These are phyloP conservation scores for Paramormyrops kingsleyae DNA, from an alignment of 2,113 vertebrate species.

Conservation along the genomic window DNA sequence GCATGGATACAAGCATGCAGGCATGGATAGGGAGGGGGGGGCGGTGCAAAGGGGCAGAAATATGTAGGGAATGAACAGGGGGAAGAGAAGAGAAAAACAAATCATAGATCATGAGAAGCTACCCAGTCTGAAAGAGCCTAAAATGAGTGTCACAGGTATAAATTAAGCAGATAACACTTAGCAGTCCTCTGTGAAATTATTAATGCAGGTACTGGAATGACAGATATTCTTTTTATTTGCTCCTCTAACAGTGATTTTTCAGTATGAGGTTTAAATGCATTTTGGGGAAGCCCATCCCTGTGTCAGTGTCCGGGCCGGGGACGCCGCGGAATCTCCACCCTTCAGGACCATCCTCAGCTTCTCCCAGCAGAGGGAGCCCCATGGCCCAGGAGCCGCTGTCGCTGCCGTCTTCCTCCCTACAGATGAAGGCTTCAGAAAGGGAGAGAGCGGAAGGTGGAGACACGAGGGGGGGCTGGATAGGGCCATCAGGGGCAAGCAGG, in stretches of 20 bases:
- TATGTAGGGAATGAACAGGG: neutral
- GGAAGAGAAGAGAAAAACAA: neutral
- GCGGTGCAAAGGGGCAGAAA: neutral
- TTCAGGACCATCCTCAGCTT: neutral
- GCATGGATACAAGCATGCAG: neutral
- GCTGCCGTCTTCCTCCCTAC: neutral
- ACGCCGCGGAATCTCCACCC: neutral
- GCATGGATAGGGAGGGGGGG: neutral
- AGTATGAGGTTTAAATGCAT: neutral
- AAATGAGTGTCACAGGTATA: neutral
- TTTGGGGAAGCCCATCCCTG: neutral
- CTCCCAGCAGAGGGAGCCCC: neutral
- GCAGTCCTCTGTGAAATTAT: neutral
- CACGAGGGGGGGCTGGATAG: constrained; percentile 21
- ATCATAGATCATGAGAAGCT: neutral
- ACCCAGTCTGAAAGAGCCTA: neutral
- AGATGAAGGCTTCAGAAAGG: neutral
- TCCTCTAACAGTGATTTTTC: neutral
- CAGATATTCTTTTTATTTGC: neutral
- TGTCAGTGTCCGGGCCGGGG: neutral
- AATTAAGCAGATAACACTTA: neutral
- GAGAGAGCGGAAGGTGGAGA: neutral
- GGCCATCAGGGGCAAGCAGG: constrained; percentile 10
- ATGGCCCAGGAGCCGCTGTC: neutral
- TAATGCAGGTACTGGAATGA: neutral